Conservation (phyloP, 2,113 vertebrate genomes). For the Petrocephalus zakoni region DNA sequence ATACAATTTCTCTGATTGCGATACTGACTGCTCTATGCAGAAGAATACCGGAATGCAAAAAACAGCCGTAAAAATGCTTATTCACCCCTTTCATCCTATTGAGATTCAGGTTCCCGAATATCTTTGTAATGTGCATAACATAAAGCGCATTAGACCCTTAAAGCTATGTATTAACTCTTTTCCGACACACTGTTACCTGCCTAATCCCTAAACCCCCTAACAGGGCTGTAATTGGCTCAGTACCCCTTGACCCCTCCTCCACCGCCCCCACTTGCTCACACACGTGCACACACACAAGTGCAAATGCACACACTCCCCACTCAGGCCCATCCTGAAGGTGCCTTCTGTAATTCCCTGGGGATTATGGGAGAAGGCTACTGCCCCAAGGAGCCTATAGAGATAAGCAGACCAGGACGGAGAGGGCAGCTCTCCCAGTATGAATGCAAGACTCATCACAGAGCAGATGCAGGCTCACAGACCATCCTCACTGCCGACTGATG, state of each 20-base stretch:
- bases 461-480: neutral
- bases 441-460: neutral
- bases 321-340: neutral
- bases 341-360: neutral
- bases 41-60: neutral
- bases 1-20: neutral
- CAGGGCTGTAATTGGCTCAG: constrained; percentile 24
- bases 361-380: neutral
- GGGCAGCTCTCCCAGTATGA: neutral
- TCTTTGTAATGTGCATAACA: neutral
- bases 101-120: neutral
- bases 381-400: neutral
- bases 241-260: neutral
- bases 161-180: neutral
- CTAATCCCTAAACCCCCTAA: constrained; percentile 2
- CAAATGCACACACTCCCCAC: neutral
- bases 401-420: neutral
- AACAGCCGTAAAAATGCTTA: neutral
- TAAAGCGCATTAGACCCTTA: neutral
- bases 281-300: neutral
- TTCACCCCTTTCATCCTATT: neutral
- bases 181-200: constrained; percentile 4
- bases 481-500: neutral
- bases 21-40: neutral
- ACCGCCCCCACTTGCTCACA: constrained; percentile 11